Conservation (phyloP, 2,888 invertebrate genomes). For the Coleophora deauratella region DNA sequence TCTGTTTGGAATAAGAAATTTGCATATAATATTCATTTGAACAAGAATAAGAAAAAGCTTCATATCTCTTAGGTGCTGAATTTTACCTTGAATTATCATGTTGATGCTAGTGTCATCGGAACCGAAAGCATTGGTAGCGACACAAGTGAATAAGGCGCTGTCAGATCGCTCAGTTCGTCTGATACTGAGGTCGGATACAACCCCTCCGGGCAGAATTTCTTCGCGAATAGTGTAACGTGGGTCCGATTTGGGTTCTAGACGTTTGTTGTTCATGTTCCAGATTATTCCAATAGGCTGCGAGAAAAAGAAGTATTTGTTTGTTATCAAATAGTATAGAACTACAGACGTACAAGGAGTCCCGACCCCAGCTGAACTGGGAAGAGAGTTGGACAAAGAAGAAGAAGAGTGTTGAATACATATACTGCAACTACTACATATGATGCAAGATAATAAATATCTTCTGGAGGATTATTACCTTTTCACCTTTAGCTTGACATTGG, state of each 20-base stretch:
- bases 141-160: constrained; percentile 92
- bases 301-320: too few species aligned
- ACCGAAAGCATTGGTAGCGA: constrained; percentile 94
- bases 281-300: constrained; percentile 88
- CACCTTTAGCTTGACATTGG: constrained; percentile 94
- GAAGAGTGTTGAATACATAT: too few species aligned
- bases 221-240: constrained; percentile 89
- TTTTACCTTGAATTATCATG: constrained; percentile 94
- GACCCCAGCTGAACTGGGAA: too few species aligned
- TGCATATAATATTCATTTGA: too few species aligned
- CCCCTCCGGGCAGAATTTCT: constrained; percentile 90
- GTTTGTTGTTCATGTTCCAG: constrained; percentile 96
- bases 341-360: too few species aligned
- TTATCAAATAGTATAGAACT: too few species aligned
- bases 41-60: too few species aligned
- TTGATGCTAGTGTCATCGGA: constrained; percentile 97
- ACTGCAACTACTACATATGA: too few species aligned
- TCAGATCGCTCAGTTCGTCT: constrained; percentile 91
- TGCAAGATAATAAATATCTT: too few species aligned
- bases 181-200: constrained; percentile 90
- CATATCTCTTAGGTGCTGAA: too few species aligned
- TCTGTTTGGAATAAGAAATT: constrained; percentile 77
- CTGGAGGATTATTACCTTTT: constrained; percentile 78
- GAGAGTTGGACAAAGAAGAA: too few species aligned
- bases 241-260: constrained; percentile 91